A percentile compares a stretch with the other conserved stretches of the same genome.
Conservation (phyloP, 2,113 vertebrate genomes). For the Tenrec ecaudatus region DNA sequence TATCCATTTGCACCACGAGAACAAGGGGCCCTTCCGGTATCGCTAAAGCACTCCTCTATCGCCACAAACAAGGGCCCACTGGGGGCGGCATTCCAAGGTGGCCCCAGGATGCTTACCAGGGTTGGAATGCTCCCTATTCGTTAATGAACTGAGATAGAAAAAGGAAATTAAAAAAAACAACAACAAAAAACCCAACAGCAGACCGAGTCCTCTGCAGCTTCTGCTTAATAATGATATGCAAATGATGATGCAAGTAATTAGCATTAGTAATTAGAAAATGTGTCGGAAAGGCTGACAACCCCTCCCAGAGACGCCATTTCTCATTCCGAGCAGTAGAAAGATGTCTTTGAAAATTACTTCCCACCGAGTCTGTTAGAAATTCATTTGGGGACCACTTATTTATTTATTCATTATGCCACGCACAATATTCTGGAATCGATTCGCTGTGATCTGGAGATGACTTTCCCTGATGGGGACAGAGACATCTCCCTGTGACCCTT, state of each 20-base stretch:
- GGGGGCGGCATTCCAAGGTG: background rate
- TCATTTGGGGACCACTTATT: slow-evolving; percentile 51
- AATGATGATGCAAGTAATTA: slow-evolving; percentile 63
- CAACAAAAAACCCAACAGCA: background rate
- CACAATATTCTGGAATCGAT: background rate
- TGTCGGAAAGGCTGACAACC: background rate
- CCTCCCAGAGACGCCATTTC: slow-evolving; percentile 47
- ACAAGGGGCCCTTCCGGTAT: background rate
- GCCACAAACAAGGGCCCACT: too few species aligned
- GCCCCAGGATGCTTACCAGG: background rate
- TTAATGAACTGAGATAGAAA: background rate
- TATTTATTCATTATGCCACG: slow-evolving; percentile 27
- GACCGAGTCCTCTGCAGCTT: background rate
- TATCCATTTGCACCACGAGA: background rate
- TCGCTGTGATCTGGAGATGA: slow-evolving; percentile 25
- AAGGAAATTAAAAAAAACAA: background rate
- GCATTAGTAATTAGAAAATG: slow-evolving; percentile 66
- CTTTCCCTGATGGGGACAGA: slow-evolving; percentile 29
- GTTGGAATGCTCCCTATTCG: background rate
- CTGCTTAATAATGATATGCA: slow-evolving; percentile 49
- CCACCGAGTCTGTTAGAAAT: slow-evolving; percentile 51
- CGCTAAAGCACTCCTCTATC: too few species aligned
- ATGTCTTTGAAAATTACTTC: slow-evolving; percentile 56
- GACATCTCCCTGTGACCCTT: slow-evolving; percentile 19
- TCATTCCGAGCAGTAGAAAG: slow-evolving; percentile 41